Base-by-base conservation (phyloP, 2,888 invertebrate genomes). In the Abrostola tripartita region DNA sequence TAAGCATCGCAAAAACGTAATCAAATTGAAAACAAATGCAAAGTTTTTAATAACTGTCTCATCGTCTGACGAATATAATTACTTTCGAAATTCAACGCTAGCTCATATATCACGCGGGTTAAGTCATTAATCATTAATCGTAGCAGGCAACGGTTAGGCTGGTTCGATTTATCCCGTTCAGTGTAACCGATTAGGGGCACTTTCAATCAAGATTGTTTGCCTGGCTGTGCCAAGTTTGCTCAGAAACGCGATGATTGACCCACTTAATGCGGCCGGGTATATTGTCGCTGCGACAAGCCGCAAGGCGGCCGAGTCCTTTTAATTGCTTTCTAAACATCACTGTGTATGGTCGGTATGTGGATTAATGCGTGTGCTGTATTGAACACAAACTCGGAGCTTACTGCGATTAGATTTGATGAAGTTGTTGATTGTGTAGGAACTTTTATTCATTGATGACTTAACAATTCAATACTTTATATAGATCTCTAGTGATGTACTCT, bases 191-290 rank as follows among this genome's bases (percentile, higher is more conserved):
- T 92, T 88, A 90, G 86, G 86, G 85, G 82, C 84, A 88, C 88
- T 88, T 90, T 89, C 89, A 90, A 91, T 91, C 90, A 88, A 90
- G 89, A 89, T 89, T 92, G 91, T 92, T 92, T 90, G 88, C 84
- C 61, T 75, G 78, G 71, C 77, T 78, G 84, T 85, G 90, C 90
- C 87, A 88, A 90, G 88, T 90, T 90, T 86, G 83, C 81, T 74
- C 74, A 79, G 80, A 82, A 83, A 84, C 81, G 77, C 78, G 70
- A 76, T 79, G 84, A 86, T 87, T 88, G 89, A 88, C 88, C 89
- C 82, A 90, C 86, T 88, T 89, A 76, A 69, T 74, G 67, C 53
- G 40, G 52, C 59, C 60, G 68, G 58, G 63, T 68, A 65, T 71
- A 78, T 69, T 70, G 71, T 74, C 62, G 59, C 52, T 61, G 57